These are phyloP conservation scores for Metacarcinus magister DNA, from an alignment of 2,888 invertebrate species.

Conservation along the genomic window DNA sequence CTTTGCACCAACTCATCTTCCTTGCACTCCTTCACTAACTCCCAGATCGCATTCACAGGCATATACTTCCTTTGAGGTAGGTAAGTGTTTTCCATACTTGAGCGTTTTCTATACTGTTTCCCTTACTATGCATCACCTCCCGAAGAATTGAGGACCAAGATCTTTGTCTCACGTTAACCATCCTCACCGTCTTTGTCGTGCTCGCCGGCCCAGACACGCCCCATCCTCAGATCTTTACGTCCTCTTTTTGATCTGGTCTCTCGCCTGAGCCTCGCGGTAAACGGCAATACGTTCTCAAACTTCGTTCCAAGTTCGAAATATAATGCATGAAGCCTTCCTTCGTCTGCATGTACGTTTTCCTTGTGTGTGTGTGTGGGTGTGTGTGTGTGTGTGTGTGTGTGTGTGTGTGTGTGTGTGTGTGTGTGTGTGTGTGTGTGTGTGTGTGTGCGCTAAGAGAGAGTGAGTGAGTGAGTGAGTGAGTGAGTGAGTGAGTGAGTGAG, in stretches of 20 bases:
- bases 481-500: neutral
- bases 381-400: slow-evolving; percentile 3
- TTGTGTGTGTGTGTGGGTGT: neutral
- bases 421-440: slow-evolving; percentile 15
- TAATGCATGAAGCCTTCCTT: slow-evolving; percentile 16
- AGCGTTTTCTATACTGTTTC: neutral
- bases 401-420: slow-evolving; percentile 26
- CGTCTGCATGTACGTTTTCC: too few relatives aligned
- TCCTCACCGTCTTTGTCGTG: neutral
- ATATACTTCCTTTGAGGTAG: neutral
- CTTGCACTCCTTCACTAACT: neutral
- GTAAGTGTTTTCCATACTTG: too few relatives aligned
- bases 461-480: too few relatives aligned
- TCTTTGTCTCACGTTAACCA: neutral
- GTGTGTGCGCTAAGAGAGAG: neutral
- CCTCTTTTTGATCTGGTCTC: slow-evolving; percentile 3
- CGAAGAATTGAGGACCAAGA: neutral
- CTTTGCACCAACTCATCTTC: neutral
- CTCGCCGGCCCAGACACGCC: slow-evolving; percentile 26
- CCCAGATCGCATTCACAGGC: neutral
- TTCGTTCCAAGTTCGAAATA: neutral
- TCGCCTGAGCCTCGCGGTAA: slow-evolving; percentile 9
- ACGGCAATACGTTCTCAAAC: slow-evolving; percentile 14
- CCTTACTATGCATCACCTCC: neutral
- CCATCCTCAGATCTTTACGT: slow-evolving; percentile 22